Conservation (phyloP, 2,797 vertebrate genomes). For the Rhinogobio ventralis region DNA sequence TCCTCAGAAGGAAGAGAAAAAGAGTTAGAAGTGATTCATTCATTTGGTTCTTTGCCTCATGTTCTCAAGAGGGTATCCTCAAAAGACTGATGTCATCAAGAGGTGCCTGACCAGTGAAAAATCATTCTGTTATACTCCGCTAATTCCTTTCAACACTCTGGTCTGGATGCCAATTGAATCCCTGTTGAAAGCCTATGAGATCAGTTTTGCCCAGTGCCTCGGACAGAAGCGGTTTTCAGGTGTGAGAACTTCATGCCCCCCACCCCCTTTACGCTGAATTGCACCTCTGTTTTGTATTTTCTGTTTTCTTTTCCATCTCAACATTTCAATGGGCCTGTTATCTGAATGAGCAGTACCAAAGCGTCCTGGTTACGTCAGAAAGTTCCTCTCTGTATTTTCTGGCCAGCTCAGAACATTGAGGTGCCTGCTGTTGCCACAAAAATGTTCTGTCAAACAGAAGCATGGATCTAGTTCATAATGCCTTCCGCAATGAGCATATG, state of each 20-base stretch:
- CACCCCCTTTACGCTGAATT: conserved; percentile 1
- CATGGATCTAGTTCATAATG: conserved; percentile 12
- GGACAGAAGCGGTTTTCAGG: background rate
- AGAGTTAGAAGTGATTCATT: background rate
- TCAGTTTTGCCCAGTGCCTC: background rate
- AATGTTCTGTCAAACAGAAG: conserved; percentile 19
- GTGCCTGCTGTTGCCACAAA: conserved; percentile 5
- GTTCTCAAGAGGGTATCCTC: conserved; percentile 17
- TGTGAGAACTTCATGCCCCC: background rate
- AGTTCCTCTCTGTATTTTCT: conserved; percentile 39
- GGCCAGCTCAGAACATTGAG: conserved; percentile 26
- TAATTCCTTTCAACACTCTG: background rate
- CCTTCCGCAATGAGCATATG: background rate
- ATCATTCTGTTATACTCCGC: background rate
- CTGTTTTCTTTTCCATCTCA: conserved; percentile 22
- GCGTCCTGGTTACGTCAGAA: conserved; percentile 31
- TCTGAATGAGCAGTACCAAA: conserved; percentile 23
- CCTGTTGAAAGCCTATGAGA: background rate
- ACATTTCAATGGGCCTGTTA: conserved; percentile 26
- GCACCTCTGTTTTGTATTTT: conserved; percentile 35
- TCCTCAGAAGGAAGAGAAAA: background rate
- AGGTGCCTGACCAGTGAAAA: background rate
- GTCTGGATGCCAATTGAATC: background rate
- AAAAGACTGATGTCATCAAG: conserved; percentile 17
- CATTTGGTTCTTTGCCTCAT: conserved; percentile 7